Conservation (phyloP, 2,888 invertebrate species). For the Drosophila longiperda region DNA sequence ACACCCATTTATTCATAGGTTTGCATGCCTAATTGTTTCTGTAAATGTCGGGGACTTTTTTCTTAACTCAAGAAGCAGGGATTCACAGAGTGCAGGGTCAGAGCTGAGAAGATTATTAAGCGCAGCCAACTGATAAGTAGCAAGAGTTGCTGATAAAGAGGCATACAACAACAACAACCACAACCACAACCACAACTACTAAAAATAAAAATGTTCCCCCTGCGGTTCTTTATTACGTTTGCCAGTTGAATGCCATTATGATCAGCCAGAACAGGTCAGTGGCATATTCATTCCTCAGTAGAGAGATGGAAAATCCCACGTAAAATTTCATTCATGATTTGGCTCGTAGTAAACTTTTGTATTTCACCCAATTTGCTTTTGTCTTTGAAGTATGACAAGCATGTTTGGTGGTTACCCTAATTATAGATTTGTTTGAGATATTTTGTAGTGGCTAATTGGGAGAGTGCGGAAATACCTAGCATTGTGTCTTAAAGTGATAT, state of each 20-base stretch:
- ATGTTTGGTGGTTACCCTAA: constrained; percentile 32
- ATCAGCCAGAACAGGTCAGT: constrained; percentile 15
- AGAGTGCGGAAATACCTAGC: constrained; percentile 3
- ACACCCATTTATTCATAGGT: constrained; percentile 10
- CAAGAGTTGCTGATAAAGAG: constrained; percentile 21
- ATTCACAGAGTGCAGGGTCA: constrained; percentile 32
- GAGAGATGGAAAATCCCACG: constrained; percentile 14
- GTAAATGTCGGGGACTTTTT: constrained; percentile 34
- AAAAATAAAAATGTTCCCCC: background rate
- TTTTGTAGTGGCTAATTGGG: constrained; percentile 4
- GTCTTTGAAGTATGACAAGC: constrained; percentile 2
- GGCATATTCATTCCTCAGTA: constrained; percentile 17
- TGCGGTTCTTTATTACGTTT: constrained; percentile 13
- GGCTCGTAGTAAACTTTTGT: constrained; percentile 14
- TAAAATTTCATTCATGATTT: constrained; percentile 22
- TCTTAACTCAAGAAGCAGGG: constrained; percentile 13
- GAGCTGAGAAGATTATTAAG: background rate
- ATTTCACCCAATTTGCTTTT: constrained; percentile 3
- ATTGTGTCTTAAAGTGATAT: background rate
- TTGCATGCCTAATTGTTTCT: constrained; percentile 6
- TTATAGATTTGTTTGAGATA: constrained; percentile 7
- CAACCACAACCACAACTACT: background rate
- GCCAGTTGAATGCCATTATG: constrained; percentile 10
- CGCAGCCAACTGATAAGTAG: constrained; percentile 27
- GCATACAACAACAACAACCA: constrained; percentile 15